Base-by-base conservation (phyloP, 2,888 invertebrate species). In the Phlogophora meticulosa region DNA sequence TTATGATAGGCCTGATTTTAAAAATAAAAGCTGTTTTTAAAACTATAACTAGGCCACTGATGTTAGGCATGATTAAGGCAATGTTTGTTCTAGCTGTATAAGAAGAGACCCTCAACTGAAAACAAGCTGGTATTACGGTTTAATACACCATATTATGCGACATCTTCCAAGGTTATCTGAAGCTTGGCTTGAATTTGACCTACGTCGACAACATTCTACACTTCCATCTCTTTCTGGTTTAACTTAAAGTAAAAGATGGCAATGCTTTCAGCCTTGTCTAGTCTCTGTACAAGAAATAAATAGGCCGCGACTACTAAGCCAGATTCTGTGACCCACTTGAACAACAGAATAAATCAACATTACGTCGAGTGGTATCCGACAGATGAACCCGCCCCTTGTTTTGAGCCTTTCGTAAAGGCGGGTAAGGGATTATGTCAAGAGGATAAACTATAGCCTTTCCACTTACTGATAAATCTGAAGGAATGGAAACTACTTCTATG, bases 271-370 rank as follows among this genome's bases (percentile, higher is more conserved):
- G 4, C n/a, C 28, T 13, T 13, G 10, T 28, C 24, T 20, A 13
- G 32, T 11, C n/a, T 0, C 20, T n/a, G 13, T 34, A 13, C 7
- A 34, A 34, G 7, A 20, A n/a, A n/a, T n/a, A n/a, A n/a, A n/a
- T n/a, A 40, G 22, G 20, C 15, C 1, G 4, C 7, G 9, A n/a
- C 11, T 15, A 22, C 10, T 32, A 24, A 67, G 11, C 7, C 15
- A 15, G 32, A 5, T 32, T 36, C 34, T 10, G 34, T 28, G 32
- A 7, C 24, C 46, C 34, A 24, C 36, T 40, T 28, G 32, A 48
- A 58, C n/a, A 48, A 42, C 34, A 36, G 24, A 42, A 34, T 67
- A 67, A 61, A 72, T 67, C 67, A 67, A 72, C 48, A 51, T 62
- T 72, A 61, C 13, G 28, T 36, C 1, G 48, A 48, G 40, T 36